Conservation (phyloP, 2,888 invertebrate species). For the Tetragnatha montana region DNA sequence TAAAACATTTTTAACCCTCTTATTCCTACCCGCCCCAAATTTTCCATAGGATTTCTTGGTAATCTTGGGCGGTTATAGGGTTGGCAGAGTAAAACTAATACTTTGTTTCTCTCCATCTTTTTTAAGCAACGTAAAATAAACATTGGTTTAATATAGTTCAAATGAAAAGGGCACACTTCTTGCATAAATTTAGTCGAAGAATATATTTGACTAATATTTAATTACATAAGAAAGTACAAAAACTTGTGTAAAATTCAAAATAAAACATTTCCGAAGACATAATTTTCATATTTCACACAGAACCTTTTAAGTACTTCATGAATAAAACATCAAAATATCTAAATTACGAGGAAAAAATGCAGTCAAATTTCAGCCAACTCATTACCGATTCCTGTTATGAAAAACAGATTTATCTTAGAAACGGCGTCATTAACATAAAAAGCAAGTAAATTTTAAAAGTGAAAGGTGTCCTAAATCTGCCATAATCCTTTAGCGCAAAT, state of each 20-base stretch:
- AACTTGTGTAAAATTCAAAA: neutral
- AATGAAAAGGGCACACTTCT: too few relatives aligned
- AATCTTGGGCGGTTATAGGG: too few relatives aligned
- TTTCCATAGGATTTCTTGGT: too few relatives aligned
- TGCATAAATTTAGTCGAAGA: neutral
- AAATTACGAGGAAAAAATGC: neutral
- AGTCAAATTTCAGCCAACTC: neutral
- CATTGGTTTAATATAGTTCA: too few relatives aligned
- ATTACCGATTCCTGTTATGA: neutral
- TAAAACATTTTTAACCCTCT: too few relatives aligned
- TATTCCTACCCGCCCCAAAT: too few relatives aligned
- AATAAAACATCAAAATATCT: neutral
- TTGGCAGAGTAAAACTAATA: too few relatives aligned
- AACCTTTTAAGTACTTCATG: conserved; percentile 6
- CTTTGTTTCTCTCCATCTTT: too few relatives aligned
- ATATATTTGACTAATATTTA: neutral
- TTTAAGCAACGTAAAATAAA: too few relatives aligned
- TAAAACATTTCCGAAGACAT: neutral
- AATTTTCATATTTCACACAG: neutral
- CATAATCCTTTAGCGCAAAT: neutral
- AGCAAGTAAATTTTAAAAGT: neutral
- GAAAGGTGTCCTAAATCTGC: neutral
- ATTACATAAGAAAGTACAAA: neutral
- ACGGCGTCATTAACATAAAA: neutral
- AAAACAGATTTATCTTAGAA: neutral